Base-by-base conservation (phyloP, 2,888 invertebrate genomes). In the Aleiodes alternator region DNA sequence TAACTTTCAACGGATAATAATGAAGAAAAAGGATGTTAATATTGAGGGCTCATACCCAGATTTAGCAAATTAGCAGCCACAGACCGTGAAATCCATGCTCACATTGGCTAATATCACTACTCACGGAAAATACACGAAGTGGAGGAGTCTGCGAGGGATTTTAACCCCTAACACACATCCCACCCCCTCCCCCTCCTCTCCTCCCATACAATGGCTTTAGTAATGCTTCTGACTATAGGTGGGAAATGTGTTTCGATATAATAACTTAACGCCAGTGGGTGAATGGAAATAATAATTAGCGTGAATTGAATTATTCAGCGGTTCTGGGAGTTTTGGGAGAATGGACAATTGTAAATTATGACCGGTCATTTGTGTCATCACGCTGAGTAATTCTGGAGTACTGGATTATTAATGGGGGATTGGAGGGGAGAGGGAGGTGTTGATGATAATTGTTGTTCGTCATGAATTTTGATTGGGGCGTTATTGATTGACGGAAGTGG, bases 11-110 rank as follows among this genome's bases (percentile, higher is more conserved):
- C 48, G 64, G 64, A 64, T 64, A 64, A 64, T 64, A 64, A 64
- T 64, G 64, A 64, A 64, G 64, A 23, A 64, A 64, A 64, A 48
- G 48, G 64, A 64, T 64, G 64, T 43, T 64, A 64, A 64, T 64
- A 64, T 64, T 43, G 43, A 64, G 34, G 23, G 23, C 64, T 48
- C 64, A 43, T 14, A 9, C 64, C 64, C 43, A 23, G 23, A 23
- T 23, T 16, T 6, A 5, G 11, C 34, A 64, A 64, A 64, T 64
- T 64, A 64, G 64, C 23, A 64, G 43, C 64, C 64, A 43, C 64
- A 64, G 48, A 64, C 64, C 64, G 64, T 64, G 64, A 64, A 64
- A 64, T 64, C 64, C 48, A 43, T 43, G 64, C 34, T 64, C 64
- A 64, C 64, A 9, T 23, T 38, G 48, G 43, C 43, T 64, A 16